A percentile compares a stretch with the other conserved stretches of the same genome.
phyloP scores from a whole-genome alignment of 2,113 vertebrate species.

The Xiphias gladius region DNA sequence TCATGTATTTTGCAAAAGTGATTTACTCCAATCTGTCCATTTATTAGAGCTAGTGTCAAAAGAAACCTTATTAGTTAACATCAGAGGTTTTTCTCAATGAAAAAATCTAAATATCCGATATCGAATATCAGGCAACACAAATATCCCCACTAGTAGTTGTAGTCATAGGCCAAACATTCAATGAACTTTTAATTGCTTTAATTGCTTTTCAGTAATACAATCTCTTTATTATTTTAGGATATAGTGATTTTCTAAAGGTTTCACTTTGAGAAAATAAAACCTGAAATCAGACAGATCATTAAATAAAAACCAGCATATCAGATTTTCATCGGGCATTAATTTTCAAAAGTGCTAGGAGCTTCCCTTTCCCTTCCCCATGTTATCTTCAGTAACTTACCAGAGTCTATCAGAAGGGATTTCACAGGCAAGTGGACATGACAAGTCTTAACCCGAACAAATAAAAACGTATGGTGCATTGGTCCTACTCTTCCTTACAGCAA shows the following conservation, averaged over 20 bases:
- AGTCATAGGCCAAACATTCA: background rate
- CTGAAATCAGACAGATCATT: background rate
- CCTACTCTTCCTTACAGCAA: background rate
- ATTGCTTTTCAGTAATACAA: background rate
- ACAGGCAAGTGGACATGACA: slow-evolving; percentile 8
- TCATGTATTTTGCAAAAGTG: background rate
- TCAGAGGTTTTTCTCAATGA: background rate
- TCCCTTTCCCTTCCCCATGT: background rate
- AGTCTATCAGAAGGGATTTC: slow-evolving; percentile 29
- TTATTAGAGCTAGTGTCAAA: background rate
- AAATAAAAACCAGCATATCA: background rate
- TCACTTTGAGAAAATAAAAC: background rate
- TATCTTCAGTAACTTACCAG: background rate
- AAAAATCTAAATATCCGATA: background rate
- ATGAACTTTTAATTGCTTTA: background rate
- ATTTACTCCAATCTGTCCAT: background rate
- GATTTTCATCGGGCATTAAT: slow-evolving; percentile 16
- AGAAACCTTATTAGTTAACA: background rate
- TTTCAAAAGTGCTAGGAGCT: background rate
- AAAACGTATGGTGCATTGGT: background rate
- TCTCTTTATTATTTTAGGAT: background rate
- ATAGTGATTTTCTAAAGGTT: background rate
- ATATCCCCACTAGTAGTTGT: background rate
- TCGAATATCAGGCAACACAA: background rate
- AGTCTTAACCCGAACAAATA: slow-evolving; percentile 37